Percentiles rank a stretch among this genome's conserved stretches.
Conservation (phyloP, 1,140 invertebrate genomes). For the Pissodes strobi region DNA sequence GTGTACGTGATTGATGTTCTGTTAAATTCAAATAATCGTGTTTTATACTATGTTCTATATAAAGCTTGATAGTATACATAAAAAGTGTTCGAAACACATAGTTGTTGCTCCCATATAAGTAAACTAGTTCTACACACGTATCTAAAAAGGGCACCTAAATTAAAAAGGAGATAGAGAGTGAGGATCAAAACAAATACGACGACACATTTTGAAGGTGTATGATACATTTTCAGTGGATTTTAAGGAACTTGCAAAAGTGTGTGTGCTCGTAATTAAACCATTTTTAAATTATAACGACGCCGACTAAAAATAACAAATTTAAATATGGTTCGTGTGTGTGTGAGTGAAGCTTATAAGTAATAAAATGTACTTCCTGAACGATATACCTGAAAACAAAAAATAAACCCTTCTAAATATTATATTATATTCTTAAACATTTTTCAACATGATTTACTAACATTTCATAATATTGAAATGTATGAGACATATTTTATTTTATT, state of each 20-base stretch:
- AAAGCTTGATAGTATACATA: too few species aligned
- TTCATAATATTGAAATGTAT: too few species aligned
- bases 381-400: slow-evolving; percentile 7
- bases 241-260: background rate
- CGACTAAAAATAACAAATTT: too few species aligned
- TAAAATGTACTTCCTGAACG: background rate
- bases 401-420: background rate
- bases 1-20: too few species aligned
- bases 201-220: background rate
- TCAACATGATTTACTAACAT: too few species aligned
- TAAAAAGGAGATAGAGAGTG: background rate
- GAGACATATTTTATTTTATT: too few species aligned
- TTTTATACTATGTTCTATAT: too few species aligned
- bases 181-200: slow-evolving; percentile 3
- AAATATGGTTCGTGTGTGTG: background rate
- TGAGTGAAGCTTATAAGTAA: background rate
- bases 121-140: slow-evolving; percentile 14
- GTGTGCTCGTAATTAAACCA: too few species aligned
- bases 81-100: slow-evolving; percentile 44
- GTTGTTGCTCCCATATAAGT: slow-evolving; percentile 57
- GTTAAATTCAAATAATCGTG: too few species aligned
- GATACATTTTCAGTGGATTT: slow-evolving; percentile 17
- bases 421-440: too few species aligned
- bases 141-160: slow-evolving; percentile 9
- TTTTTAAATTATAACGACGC: too few species aligned